These are phyloP conservation scores for Saguinus imperator DNA, from an alignment of 2,113 vertebrate genomes.

Conservation along the genomic window DNA sequence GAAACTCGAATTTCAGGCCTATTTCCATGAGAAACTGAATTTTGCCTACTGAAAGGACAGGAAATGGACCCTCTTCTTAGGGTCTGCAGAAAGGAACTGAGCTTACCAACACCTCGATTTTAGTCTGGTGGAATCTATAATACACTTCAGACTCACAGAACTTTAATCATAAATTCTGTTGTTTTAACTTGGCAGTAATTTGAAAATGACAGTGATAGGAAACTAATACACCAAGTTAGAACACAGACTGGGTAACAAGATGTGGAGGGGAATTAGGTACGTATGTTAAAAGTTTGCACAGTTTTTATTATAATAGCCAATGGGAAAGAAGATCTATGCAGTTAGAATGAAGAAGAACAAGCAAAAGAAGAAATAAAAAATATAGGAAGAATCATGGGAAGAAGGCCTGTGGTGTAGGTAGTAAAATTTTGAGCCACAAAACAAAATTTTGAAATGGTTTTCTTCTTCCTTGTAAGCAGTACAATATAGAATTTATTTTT, in stretches of 20 bases:
- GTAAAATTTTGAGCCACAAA: conserved; percentile 1
- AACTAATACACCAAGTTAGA: background rate
- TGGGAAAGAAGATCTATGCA: background rate
- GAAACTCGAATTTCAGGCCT: background rate
- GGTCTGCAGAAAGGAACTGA: background rate
- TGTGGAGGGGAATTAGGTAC: background rate
- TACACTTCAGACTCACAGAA: background rate
- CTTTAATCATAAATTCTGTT: background rate
- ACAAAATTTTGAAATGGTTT: background rate
- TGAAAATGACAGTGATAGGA: background rate
- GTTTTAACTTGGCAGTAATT: background rate
- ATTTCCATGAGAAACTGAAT: background rate
- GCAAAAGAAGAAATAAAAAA: background rate
- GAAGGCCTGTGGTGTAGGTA: background rate
- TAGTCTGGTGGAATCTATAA: background rate
- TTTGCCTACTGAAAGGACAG: background rate
- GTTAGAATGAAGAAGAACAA: background rate
- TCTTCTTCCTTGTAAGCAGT: background rate
- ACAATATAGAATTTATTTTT: background rate
- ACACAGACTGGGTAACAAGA: background rate
- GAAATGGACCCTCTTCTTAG: background rate
- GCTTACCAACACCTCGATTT: background rate
- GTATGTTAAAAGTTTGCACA: background rate
- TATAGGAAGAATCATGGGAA: background rate
- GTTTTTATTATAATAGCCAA: background rate